Base-by-base conservation (phyloP, 2,888 invertebrate species). In the Sesia bembeciformis region DNA sequence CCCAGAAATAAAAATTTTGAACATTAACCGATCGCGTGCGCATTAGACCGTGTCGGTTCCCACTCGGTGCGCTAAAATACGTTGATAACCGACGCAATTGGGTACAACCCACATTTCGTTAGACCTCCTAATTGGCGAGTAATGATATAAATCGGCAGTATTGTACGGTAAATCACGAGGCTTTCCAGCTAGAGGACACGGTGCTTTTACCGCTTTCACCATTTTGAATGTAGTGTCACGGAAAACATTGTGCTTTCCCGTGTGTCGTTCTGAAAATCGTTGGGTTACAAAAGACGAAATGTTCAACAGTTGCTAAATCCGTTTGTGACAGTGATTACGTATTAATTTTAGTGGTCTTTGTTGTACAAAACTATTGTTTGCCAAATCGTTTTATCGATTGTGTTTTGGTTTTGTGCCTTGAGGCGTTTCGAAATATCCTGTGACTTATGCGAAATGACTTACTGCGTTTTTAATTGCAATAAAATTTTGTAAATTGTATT, bases 281-380 rank as follows among this genome's bases (percentile, higher is more conserved):
- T 23, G 23, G 23, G 23, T 23, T 23, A 23, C 23, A 23, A 23
- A 23, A 23, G 23, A 59, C 51, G 57, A 39, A 62, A 55, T 57
- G 55, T 51, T 53, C 52, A 62, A 58, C 54, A 40, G 54, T 69
- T 67, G 62, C 63, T 58, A 62, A 67, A 70, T 53, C 54, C 53
- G 51, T 49, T 58, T 60, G 50, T 63, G 60, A 63, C 62, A 68
- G 61, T 62, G 68, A 68, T 74, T 75, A 74, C 72, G 75, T 67
- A 63, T 63, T 64, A 64, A 70, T 68, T 68, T 67, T 61, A 67
- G 63, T 23, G 23, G 65, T 58, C 55, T 59, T 59, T 59, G 54
- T 54, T 52, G 53, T 56, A 5, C 42, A 51, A 43, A 41, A 53
- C 42, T 23, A 40, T 49, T 49, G 51, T 54, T 50, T 23, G 8